A percentile compares a stretch with the other conserved stretches of the same genome.
Evolutionary conservation across 2,113 vertebrate species (phyloP).

Genomic region (Pteruthius melanotis): DNA sequence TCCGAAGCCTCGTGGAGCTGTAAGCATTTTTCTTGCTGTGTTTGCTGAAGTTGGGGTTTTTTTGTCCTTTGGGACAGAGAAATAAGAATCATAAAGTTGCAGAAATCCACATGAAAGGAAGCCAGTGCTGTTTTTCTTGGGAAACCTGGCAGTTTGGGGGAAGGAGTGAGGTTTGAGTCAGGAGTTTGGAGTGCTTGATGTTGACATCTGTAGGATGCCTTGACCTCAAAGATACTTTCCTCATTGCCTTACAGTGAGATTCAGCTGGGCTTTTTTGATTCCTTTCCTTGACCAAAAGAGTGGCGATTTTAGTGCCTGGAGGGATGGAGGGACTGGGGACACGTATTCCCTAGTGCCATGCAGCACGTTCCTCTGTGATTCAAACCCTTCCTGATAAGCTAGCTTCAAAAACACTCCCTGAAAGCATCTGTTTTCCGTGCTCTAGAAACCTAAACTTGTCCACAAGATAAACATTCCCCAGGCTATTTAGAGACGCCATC

Average conservation of each 20-base stretch:
- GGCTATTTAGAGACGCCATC: conserved; percentile 57
- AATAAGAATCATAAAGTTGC: background rate
- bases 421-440: conserved; percentile 60
- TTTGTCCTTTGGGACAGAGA: background rate
- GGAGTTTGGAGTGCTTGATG: background rate
- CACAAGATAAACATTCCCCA: background rate
- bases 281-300: background rate
- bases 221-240: background rate
- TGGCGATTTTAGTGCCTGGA: fast-evolving
- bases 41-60: background rate
- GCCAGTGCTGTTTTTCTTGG: conserved; percentile 2
- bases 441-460: conserved; percentile 59
- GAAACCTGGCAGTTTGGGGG: background rate
- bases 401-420: background rate
- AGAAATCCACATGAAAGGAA: conserved; percentile 35
- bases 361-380: background rate
- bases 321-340: background rate
- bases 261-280: background rate
- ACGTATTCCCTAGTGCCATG: background rate
- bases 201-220: background rate
- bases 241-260: background rate
- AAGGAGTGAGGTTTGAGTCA: conserved; percentile 7
- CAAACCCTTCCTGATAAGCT: conserved; percentile 10
- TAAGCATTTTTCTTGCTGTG: conserved; percentile 39
- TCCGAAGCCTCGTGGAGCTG: background rate